Conservation (phyloP, 1,140 invertebrate species). For the Tetramorium alpestre region DNA sequence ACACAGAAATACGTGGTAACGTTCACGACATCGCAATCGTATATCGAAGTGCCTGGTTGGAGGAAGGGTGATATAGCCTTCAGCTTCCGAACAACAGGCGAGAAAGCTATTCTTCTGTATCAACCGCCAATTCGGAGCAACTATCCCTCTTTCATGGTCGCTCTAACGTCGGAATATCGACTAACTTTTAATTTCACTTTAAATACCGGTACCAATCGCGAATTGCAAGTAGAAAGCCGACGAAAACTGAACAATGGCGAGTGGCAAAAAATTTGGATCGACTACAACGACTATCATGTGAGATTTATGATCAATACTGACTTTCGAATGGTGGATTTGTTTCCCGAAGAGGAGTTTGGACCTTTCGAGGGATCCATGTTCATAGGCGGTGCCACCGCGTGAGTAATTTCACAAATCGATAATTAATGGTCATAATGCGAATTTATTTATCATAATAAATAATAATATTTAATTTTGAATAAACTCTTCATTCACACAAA, state of each 20-base stretch:
- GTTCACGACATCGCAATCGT: slow-evolving; percentile 96
- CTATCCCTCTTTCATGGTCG: slow-evolving; percentile 96
- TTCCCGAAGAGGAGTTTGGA: slow-evolving; percentile 94
- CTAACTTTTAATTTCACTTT: slow-evolving; percentile 96
- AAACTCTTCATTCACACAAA: neutral
- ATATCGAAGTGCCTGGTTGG: slow-evolving; percentile 96
- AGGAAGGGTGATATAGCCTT: slow-evolving; percentile 96
- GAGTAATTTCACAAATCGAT: slow-evolving; percentile 80
- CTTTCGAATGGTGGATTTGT: slow-evolving; percentile 93
- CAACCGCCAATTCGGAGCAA: slow-evolving; percentile 95
- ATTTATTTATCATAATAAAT: neutral
- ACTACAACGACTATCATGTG: slow-evolving; percentile 97
- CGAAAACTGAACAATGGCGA: slow-evolving; percentile 94
- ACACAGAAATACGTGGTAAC: slow-evolving; percentile 97
- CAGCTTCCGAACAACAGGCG: slow-evolving; percentile 96
- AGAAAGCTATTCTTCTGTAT: slow-evolving; percentile 95
- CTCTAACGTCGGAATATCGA: slow-evolving; percentile 92
- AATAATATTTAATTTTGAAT: neutral
- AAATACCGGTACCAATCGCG: slow-evolving; percentile 92
- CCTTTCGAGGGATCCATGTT: slow-evolving; percentile 97
- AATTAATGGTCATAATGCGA: neutral
- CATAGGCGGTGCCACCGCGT: slow-evolving; percentile 95
- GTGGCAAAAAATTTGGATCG: slow-evolving; percentile 98
- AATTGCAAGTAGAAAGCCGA: slow-evolving; percentile 92
- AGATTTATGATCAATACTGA: slow-evolving; percentile 96